Conservation (phyloP, 2,113 vertebrate genomes). For the Lampris incognitus region DNA sequence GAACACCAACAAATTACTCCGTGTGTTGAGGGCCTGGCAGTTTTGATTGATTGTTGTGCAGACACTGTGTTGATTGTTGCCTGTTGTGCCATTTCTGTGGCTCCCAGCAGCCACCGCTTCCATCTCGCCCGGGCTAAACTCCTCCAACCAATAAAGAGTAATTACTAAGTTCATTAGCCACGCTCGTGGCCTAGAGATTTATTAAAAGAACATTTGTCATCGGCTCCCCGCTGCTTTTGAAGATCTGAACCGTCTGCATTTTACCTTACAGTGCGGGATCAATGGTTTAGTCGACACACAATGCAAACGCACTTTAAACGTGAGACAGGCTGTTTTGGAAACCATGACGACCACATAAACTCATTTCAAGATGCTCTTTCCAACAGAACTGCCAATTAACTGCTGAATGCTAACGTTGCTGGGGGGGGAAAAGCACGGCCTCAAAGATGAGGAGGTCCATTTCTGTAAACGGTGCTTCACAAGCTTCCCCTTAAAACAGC, state of each 20-base stretch:
- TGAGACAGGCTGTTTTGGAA: slow-evolving; percentile 4
- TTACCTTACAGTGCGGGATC: background rate
- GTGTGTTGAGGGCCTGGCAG: slow-evolving; percentile 86
- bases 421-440: background rate
- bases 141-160: slow-evolving; percentile 83
- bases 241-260: slow-evolving; percentile 38
- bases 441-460: slow-evolving; percentile 29
- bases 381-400: background rate
- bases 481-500: slow-evolving; percentile 17
- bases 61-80: slow-evolving; percentile 86
- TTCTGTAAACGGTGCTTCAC: slow-evolving; percentile 29
- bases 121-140: slow-evolving; percentile 77
- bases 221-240: slow-evolving; percentile 36
- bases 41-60: slow-evolving; percentile 92
- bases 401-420: background rate
- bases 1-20: slow-evolving; percentile 83
- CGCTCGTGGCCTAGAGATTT: slow-evolving; percentile 72
- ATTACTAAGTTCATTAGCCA: slow-evolving; percentile 86
- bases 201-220: slow-evolving; percentile 75
- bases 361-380: background rate
- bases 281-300: background rate
- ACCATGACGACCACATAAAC: background rate
- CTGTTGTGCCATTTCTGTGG: slow-evolving; percentile 80
- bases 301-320: background rate
- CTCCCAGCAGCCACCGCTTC: slow-evolving; percentile 85